Conservation (phyloP, 1,140 invertebrate species). For the Procambarus virginalis region DNA sequence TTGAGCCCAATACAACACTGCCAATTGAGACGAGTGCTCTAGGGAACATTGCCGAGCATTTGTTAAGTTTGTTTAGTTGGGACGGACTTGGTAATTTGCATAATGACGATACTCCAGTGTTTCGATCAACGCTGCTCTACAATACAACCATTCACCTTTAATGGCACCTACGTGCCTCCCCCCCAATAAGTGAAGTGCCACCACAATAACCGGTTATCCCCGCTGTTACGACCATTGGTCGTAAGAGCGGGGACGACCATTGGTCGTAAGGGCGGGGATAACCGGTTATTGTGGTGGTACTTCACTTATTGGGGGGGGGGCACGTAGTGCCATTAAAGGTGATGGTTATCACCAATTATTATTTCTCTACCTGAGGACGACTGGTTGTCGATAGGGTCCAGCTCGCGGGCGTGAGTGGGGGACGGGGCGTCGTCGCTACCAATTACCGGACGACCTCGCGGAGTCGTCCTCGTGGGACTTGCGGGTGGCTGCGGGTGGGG, state of each 20-base stretch:
- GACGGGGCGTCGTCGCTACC: constrained; percentile 91
- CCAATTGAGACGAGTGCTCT: no score
- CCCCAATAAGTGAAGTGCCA: neutral
- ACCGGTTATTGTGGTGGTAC: neutral
- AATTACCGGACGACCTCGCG: constrained; percentile 78
- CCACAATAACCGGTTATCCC: neutral
- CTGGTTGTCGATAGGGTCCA: constrained; percentile 3
- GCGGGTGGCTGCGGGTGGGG: constrained; percentile 71
- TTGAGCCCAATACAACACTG: no score
- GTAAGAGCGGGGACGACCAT: neutral
- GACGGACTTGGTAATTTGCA: no score
- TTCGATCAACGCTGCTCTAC: no score
- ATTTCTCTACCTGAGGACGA: constrained; percentile 10
- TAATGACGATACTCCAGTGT: no score
- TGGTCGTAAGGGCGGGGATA: neutral
- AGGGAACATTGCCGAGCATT: no score
- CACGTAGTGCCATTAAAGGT: neutral
- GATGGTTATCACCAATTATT: neutral
- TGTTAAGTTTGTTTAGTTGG: no score
- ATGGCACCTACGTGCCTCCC: neutral
- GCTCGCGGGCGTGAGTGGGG: constrained; percentile 72
- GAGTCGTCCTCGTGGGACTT: constrained; percentile 71
- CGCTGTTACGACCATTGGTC: neutral
- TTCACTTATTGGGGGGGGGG: neutral
- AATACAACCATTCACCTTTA: neutral